Evolutionary conservation across 2,888 invertebrate genomes (phyloP).

Genomic region (Xestoiulus laeticollis): DNA sequence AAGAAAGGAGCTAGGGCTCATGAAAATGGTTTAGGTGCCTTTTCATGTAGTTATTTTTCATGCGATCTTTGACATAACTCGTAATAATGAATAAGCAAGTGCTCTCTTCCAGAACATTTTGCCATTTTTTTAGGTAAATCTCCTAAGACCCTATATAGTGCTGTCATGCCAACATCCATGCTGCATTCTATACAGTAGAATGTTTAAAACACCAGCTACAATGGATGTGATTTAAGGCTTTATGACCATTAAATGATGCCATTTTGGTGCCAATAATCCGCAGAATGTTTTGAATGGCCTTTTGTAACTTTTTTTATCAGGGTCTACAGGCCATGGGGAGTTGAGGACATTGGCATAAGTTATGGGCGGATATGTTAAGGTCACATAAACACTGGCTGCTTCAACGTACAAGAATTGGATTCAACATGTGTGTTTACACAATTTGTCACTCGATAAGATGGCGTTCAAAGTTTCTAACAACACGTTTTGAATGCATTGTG

Average conservation of each 20-base stretch:
- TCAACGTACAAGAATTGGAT: neutral
- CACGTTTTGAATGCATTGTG: neutral
- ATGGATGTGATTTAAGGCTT: neutral
- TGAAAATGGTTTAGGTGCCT: neutral
- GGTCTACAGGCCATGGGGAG: neutral
- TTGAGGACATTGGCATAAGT: neutral
- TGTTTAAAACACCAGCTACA: too few relatives aligned
- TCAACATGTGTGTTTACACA: conserved; percentile 27
- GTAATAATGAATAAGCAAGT: neutral
- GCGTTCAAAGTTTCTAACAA: neutral
- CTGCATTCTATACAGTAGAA: neutral
- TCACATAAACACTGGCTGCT: neutral
- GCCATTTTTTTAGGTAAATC: neutral
- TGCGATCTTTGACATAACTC: neutral
- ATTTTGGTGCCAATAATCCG: neutral
- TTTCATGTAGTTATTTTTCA: neutral
- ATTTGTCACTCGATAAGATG: conserved; percentile 25
- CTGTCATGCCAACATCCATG: neutral
- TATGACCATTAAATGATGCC: neutral
- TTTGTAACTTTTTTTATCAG: neutral
- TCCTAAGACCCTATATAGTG: neutral
- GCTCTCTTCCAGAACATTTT: neutral
- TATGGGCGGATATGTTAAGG: neutral
- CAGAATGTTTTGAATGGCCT: neutral
- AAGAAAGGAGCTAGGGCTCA: neutral